Evolutionary conservation across 2,113 vertebrate species (phyloP).

Genomic region (Tragulus kanchil): DNA sequence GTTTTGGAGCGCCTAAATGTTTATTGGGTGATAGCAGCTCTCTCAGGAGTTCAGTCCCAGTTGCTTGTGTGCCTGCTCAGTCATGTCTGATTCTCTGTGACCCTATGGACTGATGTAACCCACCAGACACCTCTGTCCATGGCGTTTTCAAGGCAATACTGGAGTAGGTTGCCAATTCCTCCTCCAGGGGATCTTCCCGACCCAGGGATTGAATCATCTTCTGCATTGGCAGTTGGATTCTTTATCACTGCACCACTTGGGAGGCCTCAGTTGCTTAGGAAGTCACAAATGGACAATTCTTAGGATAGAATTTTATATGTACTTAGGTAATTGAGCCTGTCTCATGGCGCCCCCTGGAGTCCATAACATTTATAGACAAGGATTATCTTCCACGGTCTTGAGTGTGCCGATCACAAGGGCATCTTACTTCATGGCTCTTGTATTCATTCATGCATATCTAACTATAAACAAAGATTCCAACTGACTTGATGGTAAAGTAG

Average conservation of each 20-base stretch:
- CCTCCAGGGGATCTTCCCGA: not conserved
- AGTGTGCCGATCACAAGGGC: not conserved
- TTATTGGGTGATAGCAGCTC: not conserved
- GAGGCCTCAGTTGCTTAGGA: not conserved
- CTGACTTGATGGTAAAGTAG: not conserved
- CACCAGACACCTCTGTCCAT: not conserved
- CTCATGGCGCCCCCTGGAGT: not conserved
- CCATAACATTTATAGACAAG: not conserved
- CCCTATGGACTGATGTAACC: not conserved
- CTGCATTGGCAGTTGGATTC: not conserved
- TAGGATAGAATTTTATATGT: not conserved
- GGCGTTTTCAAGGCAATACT: not conserved
- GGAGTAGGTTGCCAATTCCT: not conserved
- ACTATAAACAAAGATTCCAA: not conserved
- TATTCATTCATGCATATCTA: not conserved
- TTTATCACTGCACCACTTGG: not conserved
- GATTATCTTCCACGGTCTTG: not conserved
- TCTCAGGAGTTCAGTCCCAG: not conserved
- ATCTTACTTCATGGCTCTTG: not conserved
- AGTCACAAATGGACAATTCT: not conserved
- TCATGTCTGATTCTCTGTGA: too few relatives aligned
- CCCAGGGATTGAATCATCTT: not conserved
- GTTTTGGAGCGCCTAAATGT: conserved; percentile 13
- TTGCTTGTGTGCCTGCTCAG: not conserved
- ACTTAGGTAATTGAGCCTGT: not conserved